Conservation (phyloP, 2,797 vertebrate species). For the Babyrousa celebensis region DNA sequence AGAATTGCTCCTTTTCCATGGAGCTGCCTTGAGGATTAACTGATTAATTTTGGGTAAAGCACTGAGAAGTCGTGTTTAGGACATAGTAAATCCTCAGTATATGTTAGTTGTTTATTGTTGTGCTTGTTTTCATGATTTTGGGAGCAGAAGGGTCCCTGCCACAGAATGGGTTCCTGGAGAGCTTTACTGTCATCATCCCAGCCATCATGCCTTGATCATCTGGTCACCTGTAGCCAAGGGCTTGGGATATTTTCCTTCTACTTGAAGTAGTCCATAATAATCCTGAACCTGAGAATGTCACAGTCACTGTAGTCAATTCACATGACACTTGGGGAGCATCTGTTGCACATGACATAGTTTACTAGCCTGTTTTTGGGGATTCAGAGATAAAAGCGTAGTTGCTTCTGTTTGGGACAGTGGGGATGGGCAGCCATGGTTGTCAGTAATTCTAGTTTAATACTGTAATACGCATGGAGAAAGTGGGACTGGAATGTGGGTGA, state of each 20-base stretch:
- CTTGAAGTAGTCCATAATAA: not conserved
- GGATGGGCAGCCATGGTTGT: not conserved
- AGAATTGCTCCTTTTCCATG: not conserved
- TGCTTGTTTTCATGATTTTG: not conserved
- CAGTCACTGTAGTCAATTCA: not conserved
- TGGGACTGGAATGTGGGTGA: not conserved
- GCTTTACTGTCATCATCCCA: not conserved
- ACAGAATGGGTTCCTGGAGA: not conserved
- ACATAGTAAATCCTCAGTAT: not conserved
- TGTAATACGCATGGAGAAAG: not conserved
- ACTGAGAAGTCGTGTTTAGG: not conserved
- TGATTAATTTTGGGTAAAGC: not conserved
- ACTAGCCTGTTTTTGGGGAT: not conserved
- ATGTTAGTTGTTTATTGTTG: not conserved
- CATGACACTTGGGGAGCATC: not conserved
- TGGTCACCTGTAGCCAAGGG: not conserved
- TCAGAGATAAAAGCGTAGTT: not conserved
- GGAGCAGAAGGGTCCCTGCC: not conserved
- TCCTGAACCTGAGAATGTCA: not conserved
- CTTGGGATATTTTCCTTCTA: slow-evolving; percentile 21
- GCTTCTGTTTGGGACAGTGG: not conserved
- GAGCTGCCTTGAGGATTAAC: not conserved
- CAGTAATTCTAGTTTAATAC: not conserved
- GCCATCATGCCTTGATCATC: not conserved
- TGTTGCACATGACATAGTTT: not conserved